A percentile compares a stretch with the other conserved stretches of the same genome.
phyloP scores from a whole-genome alignment of 2,113 vertebrate genomes.

The Limnothrissa miodon region DNA sequence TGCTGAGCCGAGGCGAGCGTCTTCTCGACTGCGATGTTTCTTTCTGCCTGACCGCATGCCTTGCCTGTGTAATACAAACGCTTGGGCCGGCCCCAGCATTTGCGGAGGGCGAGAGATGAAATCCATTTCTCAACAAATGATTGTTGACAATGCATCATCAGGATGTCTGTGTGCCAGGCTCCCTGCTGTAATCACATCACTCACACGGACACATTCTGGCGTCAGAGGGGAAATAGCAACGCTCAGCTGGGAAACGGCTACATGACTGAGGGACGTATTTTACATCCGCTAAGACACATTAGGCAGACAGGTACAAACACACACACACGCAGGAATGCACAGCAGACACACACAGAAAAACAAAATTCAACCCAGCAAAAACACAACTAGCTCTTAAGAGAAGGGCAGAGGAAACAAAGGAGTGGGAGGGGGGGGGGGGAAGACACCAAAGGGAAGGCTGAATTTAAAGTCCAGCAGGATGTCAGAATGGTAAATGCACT shows the following conservation, averaged over 20 bases:
- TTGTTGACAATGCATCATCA: constrained; percentile 13
- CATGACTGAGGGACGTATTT: neutral
- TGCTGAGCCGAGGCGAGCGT: neutral
- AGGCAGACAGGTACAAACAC: neutral
- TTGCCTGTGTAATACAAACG: neutral
- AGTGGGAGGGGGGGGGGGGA: neutral
- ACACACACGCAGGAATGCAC: neutral
- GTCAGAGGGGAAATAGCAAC: neutral
- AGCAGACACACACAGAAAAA: neutral
- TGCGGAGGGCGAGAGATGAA: neutral
- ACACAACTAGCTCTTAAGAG: neutral
- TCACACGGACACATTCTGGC: neutral
- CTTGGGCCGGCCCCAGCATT: neutral
- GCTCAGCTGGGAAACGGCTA: neutral
- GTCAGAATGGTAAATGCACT: neutral
- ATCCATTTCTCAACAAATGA: constrained; percentile 4
- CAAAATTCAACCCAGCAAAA: neutral
- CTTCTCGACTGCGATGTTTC: neutral
- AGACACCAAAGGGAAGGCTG: neutral
- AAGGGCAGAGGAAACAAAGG: neutral
- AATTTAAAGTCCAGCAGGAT: neutral
- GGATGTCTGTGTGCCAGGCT: neutral
- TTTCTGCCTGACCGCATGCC: neutral
- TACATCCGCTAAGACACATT: neutral
- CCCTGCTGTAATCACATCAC: constrained; percentile 12